Base-by-base conservation (phyloP, 2,888 invertebrate genomes). In the Mellilla xanthometata region DNA sequence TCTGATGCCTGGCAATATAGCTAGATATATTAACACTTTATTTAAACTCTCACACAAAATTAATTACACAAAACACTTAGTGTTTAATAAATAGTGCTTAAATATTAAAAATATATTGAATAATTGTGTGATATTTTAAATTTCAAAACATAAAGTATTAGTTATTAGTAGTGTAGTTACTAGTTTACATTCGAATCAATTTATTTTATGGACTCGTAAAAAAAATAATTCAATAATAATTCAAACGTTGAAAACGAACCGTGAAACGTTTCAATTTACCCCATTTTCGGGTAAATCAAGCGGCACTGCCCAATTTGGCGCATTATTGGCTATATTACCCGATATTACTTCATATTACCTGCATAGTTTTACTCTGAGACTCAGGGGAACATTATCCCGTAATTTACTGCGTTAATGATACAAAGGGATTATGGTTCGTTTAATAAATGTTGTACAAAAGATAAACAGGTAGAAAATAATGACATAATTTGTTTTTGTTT, bases 261-360 rank as follows among this genome's bases (percentile, higher is more conserved):
- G 68, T 78, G 71, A 73, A 83, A 64, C 65, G 69, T 74, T 74
- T 80, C 80, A 83, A 81, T 83, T 81, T 77, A 60, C 66, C 68
- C 59, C 69, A 68, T 77, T 73, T 66, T 72, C 66, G 65, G 70
- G 64, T 69, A 81, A 84, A 81, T 81, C 76, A 82, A 74, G 67
- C 81, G 76, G 64, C 62, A 65, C 71, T 65, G 62, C 64, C 66
- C 75, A 79, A 80, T 75, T 80, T 81, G 67, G 70, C 62, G 54
- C 67, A 77, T 80, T 76, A 83, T 71, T 72, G 67, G 62, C 65
- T 62, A 76, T 78, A 79, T 76, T 81, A 75, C 60, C 38, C 64
- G 63, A 66, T 62, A 75, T 70, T 81, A 76, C 60, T 31, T 64
- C 62, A 66, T 62, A 74, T 69, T 55, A 62, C 65, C 58, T 63